phyloP scores from a whole-genome alignment of 2,797 vertebrate species.

The Lophotriccus pileatus region DNA sequence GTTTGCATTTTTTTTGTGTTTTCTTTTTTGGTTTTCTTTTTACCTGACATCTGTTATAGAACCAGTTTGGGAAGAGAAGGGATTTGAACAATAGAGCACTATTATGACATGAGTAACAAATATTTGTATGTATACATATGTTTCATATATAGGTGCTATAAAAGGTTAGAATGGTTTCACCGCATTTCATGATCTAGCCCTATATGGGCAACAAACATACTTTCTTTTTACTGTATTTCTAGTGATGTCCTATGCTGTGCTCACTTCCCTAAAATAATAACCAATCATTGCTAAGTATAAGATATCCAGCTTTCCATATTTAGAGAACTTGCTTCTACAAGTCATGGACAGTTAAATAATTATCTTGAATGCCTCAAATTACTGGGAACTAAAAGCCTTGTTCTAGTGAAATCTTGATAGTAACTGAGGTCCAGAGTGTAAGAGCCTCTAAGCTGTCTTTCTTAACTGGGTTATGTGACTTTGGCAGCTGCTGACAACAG shows the following conservation, averaged over 20 bases:
- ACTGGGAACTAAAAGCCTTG: background rate
- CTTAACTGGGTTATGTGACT: background rate
- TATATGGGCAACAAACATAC: background rate
- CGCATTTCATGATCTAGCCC: background rate
- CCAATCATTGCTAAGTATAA: background rate
- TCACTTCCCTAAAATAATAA: background rate
- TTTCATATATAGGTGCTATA: background rate
- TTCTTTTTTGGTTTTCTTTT: fast-evolving
- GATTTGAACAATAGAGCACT: background rate
- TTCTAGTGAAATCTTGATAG: background rate
- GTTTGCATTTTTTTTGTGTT: too few species aligned
- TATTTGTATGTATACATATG: background rate
- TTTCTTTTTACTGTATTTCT: background rate
- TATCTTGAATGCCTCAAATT: background rate
- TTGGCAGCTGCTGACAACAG: background rate
- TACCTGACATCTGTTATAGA: background rate
- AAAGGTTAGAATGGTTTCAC: background rate
- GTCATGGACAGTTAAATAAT: background rate
- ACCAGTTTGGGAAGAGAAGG: background rate
- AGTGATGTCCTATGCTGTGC: background rate
- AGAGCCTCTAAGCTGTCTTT: background rate
- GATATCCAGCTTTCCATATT: background rate
- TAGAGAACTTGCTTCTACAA: background rate
- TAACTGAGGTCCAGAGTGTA: background rate
- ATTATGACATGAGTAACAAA: background rate